Conservation (phyloP, 2,113 vertebrate species). For the Sceloporus undulatus region DNA sequence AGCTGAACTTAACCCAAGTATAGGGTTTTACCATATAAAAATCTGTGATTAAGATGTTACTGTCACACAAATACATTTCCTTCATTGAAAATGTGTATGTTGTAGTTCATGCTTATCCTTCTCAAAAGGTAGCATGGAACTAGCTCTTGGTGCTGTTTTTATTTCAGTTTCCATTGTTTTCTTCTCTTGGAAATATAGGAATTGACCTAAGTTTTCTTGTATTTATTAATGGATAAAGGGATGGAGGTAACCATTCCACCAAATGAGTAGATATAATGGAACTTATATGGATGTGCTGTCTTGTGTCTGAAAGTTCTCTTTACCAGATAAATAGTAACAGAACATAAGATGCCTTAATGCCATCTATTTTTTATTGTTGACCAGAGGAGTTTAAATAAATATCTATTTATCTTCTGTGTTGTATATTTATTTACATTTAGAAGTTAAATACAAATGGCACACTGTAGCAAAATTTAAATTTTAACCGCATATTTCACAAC, state of each 20-base stretch:
- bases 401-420: constrained; percentile 66
- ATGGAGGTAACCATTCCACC: constrained; percentile 32
- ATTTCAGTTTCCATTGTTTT: constrained; percentile 41
- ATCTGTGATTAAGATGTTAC: neutral
- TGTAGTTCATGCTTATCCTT: neutral
- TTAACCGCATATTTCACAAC: neutral
- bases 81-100: neutral
- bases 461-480: neutral
- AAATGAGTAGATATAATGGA: constrained; percentile 16
- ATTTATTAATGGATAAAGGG: neutral
- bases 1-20: neutral
- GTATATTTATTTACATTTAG: constrained; percentile 32
- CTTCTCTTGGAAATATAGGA: constrained; percentile 26
- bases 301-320: constrained; percentile 58
- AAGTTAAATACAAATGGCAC: neutral
- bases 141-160: neutral
- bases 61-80: neutral
- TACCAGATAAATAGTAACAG: constrained; percentile 48
- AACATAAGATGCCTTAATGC: constrained; percentile 79
- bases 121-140: neutral
- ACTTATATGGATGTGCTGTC: constrained; percentile 40
- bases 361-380: constrained; percentile 67
- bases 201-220: constrained; percentile 26
- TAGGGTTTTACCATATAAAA: neutral
- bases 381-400: constrained; percentile 68